Evolutionary conservation across 2,797 vertebrate species (phyloP).

Genomic region (Chrosomus eos): DNA sequence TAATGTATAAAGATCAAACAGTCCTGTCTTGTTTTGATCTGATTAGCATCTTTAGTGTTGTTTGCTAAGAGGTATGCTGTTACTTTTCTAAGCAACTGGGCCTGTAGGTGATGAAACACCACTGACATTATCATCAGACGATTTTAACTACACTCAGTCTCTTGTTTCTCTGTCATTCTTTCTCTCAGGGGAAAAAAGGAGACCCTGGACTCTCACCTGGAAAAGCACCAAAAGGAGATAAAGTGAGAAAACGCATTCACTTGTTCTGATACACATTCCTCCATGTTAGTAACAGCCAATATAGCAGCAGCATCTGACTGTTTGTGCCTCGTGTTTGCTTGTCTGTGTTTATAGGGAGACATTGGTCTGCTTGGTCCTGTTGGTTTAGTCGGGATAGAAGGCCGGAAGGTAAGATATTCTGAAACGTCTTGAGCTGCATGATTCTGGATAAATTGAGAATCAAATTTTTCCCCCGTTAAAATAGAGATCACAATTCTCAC

Average conservation of each 20-base stretch:
- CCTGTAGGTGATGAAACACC: neutral
- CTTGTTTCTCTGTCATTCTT: neutral
- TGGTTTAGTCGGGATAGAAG: constrained; percentile 84
- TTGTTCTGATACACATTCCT: neutral
- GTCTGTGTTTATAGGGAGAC: constrained; percentile 82
- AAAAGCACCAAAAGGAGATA: constrained; percentile 88
- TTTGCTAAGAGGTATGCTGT: neutral
- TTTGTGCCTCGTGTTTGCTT: constrained; percentile 1
- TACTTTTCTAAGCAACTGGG: neutral
- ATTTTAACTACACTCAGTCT: neutral
- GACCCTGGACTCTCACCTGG: constrained; percentile 94
- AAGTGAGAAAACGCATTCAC: constrained; percentile 76
- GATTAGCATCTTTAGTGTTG: neutral
- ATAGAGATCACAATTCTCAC: neutral
- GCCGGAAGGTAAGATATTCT: constrained; percentile 85
- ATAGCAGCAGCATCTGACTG: neutral
- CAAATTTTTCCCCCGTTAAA: neutral
- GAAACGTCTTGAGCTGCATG: neutral
- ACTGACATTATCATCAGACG: neutral
- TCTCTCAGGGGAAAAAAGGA: constrained; percentile 89
- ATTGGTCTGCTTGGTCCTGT: constrained; percentile 85
- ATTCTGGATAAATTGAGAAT: neutral
- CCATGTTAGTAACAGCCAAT: neutral
- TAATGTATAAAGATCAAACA: neutral
- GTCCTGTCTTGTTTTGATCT: neutral